Evolutionary conservation across 2,797 vertebrate species (phyloP), one percentile per base, ranked within the genome.

Genomic region (Pitangus sulphuratus): DNA sequence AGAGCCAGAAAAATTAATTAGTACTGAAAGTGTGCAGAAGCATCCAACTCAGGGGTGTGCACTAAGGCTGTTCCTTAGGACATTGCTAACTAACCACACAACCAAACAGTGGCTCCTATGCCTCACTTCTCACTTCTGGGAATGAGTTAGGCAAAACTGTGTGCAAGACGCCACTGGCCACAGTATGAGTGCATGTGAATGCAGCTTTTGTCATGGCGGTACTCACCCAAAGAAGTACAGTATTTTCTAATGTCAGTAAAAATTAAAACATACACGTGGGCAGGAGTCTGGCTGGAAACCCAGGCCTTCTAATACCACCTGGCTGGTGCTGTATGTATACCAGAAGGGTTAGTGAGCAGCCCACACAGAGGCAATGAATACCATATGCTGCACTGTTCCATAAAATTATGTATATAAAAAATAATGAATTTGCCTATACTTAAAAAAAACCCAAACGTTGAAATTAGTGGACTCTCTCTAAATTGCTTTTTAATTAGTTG

Each of bases 401-500:
- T 92, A 84, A 81, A 56, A 75, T 88, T 28, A 78, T 37, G 37
- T 37, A 37, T 37, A 37, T 37, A 11, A 37, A 37, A 87, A 87
- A 66, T 56, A 61, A 70, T 78, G 56, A 57, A 94, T 87, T 94
- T 92, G 13, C 35, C 51, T 78, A 10, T 84, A 50, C 40, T 84
- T 62, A 69, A 85, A 47, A 88, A 85, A 88, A 85, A 68, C 37
- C 37, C 8, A 81, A 37, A 8, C 47, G 10, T 65, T 85, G 11
- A 48, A 89, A 48, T 80, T 88, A 58, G 14, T 74, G 61, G 30
- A 60, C 56, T 57, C 51, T 93, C 77, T 53, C 57, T 87, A 56
- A 45, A 57, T 72, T 94, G 64, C 8, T 65, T 95, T 89, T 77
- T 70, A 95, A 90, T 62, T 66, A 85, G 30, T 87, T 81, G 44